Evolutionary conservation across 2,113 vertebrate genomes (phyloP).

Genomic region (Sterrhoptilus dennistouni): DNA sequence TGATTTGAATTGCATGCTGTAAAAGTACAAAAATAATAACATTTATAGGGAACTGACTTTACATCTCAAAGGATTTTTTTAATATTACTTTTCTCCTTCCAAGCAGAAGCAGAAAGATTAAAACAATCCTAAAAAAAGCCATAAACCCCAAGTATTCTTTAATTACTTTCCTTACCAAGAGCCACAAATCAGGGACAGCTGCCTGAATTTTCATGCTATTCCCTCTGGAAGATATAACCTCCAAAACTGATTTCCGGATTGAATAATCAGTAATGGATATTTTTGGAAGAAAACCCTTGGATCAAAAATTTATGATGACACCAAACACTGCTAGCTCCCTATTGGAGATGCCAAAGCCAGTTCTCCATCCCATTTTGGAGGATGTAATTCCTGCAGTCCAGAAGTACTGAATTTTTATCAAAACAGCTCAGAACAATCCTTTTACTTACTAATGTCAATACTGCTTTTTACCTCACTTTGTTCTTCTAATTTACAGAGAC

Average conservation of each 20-base stretch:
- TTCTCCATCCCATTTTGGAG: neutral
- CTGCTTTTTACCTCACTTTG: conserved; percentile 44
- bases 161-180: conserved; percentile 9
- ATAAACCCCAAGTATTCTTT: neutral
- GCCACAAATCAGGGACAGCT: neutral
- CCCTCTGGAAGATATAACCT: neutral
- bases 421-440: conserved; percentile 11
- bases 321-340: neutral
- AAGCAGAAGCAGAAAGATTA: conserved; percentile 9
- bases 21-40: conserved; percentile 36
- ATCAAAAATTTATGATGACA: neutral
- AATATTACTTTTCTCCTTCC: neutral
- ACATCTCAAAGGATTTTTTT: neutral
- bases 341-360: neutral
- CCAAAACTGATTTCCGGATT: neutral
- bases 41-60: neutral
- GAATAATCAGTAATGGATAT: neutral
- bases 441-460: conserved; percentile 51
- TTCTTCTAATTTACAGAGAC: conserved; percentile 52
- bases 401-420: conserved; percentile 23
- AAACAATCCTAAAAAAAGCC: conserved; percentile 37
- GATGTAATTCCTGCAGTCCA: neutral
- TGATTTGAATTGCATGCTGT: conserved; percentile 37
- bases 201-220: neutral
- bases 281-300: neutral